Conservation (phyloP, 2,888 invertebrate genomes). For the Rhamnusium bicolor region DNA sequence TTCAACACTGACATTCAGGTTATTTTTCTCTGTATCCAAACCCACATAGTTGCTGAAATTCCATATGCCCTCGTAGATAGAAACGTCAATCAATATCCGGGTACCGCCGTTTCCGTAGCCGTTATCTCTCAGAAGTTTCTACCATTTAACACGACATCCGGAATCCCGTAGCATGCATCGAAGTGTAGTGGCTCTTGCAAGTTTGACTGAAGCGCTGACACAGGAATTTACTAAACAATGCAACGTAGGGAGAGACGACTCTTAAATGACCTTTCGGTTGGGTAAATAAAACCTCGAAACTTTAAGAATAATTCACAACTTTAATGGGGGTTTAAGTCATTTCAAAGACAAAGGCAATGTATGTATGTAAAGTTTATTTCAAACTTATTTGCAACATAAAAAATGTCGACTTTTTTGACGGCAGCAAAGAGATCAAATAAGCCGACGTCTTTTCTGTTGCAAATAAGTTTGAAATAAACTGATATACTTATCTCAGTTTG, state of each 20-base stretch:
- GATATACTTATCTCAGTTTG: no score
- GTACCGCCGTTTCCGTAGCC: slow-evolving; percentile 4
- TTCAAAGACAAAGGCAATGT: no score
- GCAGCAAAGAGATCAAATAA: no score
- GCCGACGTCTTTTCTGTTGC: no score
- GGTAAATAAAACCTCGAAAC: neutral
- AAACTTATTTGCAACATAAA: no score
- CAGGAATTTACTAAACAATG: slow-evolving; percentile 16
- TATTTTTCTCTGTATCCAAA: no score
- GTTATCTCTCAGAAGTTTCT: slow-evolving; percentile 16
- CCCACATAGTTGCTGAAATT: slow-evolving; percentile 15
- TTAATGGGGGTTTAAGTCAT: no score
- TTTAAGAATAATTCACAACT: no score
- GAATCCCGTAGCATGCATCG: neutral
- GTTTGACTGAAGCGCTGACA: neutral
- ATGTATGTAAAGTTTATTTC: no score
- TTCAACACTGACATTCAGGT: no score
- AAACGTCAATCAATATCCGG: slow-evolving; percentile 26
- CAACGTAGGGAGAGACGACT: neutral
- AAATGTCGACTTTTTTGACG: no score
- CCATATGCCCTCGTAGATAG: slow-evolving; percentile 4
- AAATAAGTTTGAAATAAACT: no score
- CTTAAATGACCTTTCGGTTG: neutral
- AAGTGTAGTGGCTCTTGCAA: neutral
- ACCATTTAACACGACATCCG: slow-evolving; percentile 7